Conservation (phyloP, 2,113 vertebrate genomes). For the Formicarius rufipectus region DNA sequence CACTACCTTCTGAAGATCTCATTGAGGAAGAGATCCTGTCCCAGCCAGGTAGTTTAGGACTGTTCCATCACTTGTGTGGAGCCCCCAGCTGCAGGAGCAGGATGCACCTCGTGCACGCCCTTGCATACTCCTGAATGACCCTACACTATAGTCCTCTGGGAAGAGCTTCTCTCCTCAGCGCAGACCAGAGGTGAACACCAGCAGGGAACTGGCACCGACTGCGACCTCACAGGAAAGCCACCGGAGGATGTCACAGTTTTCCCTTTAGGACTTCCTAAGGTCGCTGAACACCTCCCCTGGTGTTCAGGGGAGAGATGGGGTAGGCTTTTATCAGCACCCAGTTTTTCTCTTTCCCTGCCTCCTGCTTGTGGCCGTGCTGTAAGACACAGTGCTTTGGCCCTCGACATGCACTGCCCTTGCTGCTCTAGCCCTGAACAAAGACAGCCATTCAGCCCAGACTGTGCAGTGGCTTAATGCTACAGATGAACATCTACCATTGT, state of each 20-base stretch:
- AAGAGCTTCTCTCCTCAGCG: background rate
- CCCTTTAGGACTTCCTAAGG: background rate
- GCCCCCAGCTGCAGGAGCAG: background rate
- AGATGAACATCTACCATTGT: conserved; percentile 37
- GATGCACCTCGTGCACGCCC: background rate
- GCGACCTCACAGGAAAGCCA: background rate
- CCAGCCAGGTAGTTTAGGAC: background rate
- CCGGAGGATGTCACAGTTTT: background rate
- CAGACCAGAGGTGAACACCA: background rate
- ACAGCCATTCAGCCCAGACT: background rate
- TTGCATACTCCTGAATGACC: background rate
- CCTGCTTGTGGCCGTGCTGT: rapidly evolving
- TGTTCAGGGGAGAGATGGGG: background rate
- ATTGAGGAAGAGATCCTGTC: background rate
- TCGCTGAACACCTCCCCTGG: background rate
- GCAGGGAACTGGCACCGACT: rapidly evolving
- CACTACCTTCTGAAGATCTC: background rate
- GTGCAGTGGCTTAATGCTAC: background rate
- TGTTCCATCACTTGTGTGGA: background rate
- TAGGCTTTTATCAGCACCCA: background rate
- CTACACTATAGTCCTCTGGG: rapidly evolving
- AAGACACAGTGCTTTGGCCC: background rate
- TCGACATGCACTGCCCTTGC: background rate
- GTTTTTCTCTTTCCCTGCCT: background rate
- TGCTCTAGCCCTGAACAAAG: conserved; percentile 10